phyloP scores from a whole-genome alignment of 2,113 vertebrate genomes.

The Barnardius zonarius region DNA sequence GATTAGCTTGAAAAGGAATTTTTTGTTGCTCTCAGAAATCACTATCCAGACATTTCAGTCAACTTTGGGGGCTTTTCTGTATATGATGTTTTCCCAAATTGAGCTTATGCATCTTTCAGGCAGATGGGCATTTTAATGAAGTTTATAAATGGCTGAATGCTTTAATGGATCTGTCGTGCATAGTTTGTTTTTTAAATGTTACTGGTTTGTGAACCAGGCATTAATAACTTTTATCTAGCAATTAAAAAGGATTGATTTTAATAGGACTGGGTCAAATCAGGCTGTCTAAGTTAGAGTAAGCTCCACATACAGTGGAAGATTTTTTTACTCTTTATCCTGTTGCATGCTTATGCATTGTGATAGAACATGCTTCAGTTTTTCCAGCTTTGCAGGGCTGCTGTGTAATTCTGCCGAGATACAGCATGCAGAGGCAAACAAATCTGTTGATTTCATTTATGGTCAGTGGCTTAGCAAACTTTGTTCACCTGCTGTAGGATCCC shows the following conservation, averaged over 20 bases:
- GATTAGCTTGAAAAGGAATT: not conserved
- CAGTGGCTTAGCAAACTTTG: not conserved
- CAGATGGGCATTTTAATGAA: slow-evolving; percentile 2
- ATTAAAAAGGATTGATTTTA: not conserved
- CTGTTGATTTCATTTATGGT: not conserved
- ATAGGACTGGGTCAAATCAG: not conserved
- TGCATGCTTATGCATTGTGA: not conserved
- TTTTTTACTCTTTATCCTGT: not conserved
- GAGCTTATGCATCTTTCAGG: not conserved
- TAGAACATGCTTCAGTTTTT: not conserved
- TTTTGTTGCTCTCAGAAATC: not conserved
- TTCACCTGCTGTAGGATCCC: not conserved
- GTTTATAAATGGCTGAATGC: not conserved
- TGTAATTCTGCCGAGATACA: not conserved
- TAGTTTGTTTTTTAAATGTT: not conserved
- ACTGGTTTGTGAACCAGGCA: not conserved
- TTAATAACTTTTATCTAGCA: not conserved
- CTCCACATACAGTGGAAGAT: not conserved
- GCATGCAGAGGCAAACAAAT: not conserved
- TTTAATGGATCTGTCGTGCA: not conserved
- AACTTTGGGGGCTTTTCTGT: not conserved
- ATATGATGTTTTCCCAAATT: not conserved
- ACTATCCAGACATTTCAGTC: not conserved
- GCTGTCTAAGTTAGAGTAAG: not conserved
- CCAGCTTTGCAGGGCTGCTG: not conserved